Conservation (phyloP, 2,888 invertebrate species). For the Diabrotica balteata region DNA sequence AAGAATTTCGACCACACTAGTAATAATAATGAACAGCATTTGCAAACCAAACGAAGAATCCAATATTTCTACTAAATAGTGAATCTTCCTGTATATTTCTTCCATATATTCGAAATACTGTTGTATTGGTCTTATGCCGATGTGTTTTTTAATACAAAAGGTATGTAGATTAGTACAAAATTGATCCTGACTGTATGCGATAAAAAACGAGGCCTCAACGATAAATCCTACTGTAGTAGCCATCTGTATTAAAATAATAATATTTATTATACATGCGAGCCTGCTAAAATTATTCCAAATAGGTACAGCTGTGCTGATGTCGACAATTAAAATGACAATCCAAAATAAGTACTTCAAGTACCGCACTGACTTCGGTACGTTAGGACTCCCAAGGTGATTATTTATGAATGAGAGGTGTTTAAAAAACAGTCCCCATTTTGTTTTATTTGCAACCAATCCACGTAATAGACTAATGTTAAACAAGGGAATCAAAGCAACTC, state of each 20-base stretch:
- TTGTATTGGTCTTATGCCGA: not conserved
- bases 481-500: not conserved
- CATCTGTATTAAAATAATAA: not conserved
- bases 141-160: not conserved
- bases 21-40: not conserved
- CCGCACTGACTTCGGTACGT: not conserved
- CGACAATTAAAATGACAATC: not conserved
- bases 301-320: not conserved
- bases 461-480: not conserved
- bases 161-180: not conserved
- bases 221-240: not conserved
- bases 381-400: not conserved
- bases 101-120: not conserved
- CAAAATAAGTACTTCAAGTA: not conserved
- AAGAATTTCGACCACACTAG: not conserved
- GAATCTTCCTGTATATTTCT: not conserved
- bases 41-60: constrained; percentile 1
- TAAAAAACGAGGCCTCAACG: not conserved
- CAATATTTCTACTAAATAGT: not conserved
- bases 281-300: not conserved
- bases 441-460: not conserved
- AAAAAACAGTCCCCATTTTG: not conserved
- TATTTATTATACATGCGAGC: not conserved
- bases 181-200: not conserved
- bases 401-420: not conserved